Evolutionary conservation across 2,113 vertebrate genomes (phyloP).

Genomic region (zebrafish (Danio rerio)): GRCz12tu NC_133178.1:15081001-15081500

Average conservation of each 20-base stretch:
- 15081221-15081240: conserved; percentile 94
- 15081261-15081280: conserved; percentile 89
- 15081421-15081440: not conserved
- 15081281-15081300: conserved; percentile 1
- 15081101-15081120: not conserved
- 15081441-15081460: too few species aligned
- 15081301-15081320: not conserved
- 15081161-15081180: conserved; percentile 67
- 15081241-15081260: conserved; percentile 98
- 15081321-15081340: not conserved
- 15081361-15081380: conserved; percentile 99
- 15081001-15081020: conserved; percentile 94
- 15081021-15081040: conserved; percentile 92
- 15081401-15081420: not conserved
- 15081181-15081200: conserved; percentile 98
- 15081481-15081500: too few species aligned
- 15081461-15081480: too few species aligned
- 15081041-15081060: conserved; percentile 98
- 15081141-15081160: too few species aligned
- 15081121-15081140: not conserved
- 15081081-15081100: conserved; percentile 6
- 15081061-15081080: conserved; percentile 71
- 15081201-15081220: conserved; percentile 98
- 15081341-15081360: conserved; percentile 88
- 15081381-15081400: conserved; percentile 83